phyloP scores from a whole-genome alignment of 2,113 vertebrate species.

The Progne subis region DNA sequence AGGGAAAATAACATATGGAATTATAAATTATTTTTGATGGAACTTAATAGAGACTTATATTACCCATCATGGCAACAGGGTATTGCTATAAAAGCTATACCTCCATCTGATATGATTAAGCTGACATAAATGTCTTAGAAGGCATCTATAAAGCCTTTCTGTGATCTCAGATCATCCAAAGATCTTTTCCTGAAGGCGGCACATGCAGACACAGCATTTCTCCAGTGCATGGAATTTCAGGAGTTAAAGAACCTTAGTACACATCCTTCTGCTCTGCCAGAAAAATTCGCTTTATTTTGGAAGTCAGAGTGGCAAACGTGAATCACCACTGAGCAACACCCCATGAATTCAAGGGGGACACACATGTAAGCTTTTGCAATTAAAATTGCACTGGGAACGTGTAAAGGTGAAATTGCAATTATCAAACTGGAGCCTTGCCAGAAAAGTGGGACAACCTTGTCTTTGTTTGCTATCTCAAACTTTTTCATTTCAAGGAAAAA shows the following conservation, averaged over 20 bases:
- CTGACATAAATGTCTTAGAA: background rate
- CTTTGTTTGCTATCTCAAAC: background rate
- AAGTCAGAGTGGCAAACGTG: background rate
- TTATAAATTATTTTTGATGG: background rate
- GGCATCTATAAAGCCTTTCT: background rate
- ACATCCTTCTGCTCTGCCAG: background rate
- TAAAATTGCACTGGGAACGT: background rate
- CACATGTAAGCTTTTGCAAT: background rate
- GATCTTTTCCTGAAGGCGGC: background rate
- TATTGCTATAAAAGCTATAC: background rate
- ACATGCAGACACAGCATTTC: background rate
- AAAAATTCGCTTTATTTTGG: background rate
- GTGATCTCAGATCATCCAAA: background rate
- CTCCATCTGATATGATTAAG: background rate
- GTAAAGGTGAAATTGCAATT: slow-evolving; percentile 19
- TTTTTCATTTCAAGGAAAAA: background rate
- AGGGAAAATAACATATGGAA: background rate
- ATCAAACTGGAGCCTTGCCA: slow-evolving; percentile 18
- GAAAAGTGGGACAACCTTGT: background rate
- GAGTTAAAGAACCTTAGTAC: background rate
- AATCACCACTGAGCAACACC: accelerated
- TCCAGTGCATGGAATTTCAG: background rate
- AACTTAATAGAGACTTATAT: background rate
- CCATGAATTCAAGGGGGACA: background rate
- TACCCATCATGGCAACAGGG: accelerated